Evolutionary conservation across 2,113 vertebrate species (phyloP), one percentile per base, ranked within the genome.

Genomic region (Poeciliopsis retropinna): DNA sequence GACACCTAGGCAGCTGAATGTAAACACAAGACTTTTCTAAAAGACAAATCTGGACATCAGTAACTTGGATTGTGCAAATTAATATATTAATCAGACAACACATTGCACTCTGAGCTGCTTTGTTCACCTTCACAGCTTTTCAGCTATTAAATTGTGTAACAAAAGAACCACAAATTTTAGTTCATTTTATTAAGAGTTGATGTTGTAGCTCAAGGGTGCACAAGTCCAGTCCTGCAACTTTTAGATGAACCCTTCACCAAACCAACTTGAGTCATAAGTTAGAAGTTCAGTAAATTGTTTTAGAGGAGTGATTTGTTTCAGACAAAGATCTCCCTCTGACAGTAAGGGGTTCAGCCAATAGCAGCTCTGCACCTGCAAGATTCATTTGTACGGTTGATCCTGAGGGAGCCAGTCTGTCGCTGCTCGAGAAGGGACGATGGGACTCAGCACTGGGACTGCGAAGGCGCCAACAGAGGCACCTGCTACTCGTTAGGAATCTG

Each of bases 31-130:
- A 30, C 54, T 54, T 60, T 64, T 54, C 39, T 57, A 30, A 71
- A 75, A 27, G 51, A 67, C 44, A 78, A 34, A 60, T 76, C 71
- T 76, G 71, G 28, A 60, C 15, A 7, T 25, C 28, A 68, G 12
- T 11, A 12, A 62, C 60, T 29, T 60, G 60, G 30, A 28, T 47
- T 5, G 73, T 61, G 72, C 63, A 73, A 37, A 64, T 51, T n/a
- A 30, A 29, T 27, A 27, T 41, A 63, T 76, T 28, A 67, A 41
- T 67, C 7, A 44, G n/a, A 44, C 1, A 44, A 27, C 1, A 1
- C 29, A 22, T 37, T 54, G n/a, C 51, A 34, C 63, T 66, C 0
- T 32, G 57, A 75, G 29, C 51, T 72, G 7, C 41, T 62, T 30
- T 73, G 70, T 70, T 47, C 1, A 2, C 44, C 44, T 47, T 17